Evolutionary conservation across 2,797 vertebrate genomes (phyloP), one percentile per base, ranked within the genome.

Genomic region (Notoglanidium macrostoma): DNA sequence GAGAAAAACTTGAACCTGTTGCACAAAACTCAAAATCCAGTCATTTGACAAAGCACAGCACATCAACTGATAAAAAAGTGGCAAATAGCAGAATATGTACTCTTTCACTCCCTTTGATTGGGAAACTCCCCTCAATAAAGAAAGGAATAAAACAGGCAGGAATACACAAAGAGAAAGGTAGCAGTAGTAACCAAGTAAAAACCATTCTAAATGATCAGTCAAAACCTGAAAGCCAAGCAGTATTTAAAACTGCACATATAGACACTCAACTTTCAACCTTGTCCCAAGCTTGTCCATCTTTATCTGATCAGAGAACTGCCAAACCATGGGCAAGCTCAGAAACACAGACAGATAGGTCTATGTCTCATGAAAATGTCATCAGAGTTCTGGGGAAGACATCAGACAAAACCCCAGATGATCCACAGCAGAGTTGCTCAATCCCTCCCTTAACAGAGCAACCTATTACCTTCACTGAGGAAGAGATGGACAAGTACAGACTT

Each of bases 401-500:
- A 91, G 87, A 46, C 55, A 89, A 89, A 90, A 91, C 92, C 86
- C 67, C 83, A 67, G 90, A 90, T 79, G 93, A 94, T 91, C 80
- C 84, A 59, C 92, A 91, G 88, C 90, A 89, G 82, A 96, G 95
- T 92, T 88, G 93, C 83, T 49, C 90, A 72, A 95, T 96, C 11
- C 94, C 96, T 87, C 91, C 96, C 87, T 88, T 96, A 92, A 92
- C 90, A 2, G 95, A 96, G 87, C 95, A 95, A 85, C 97, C 97
- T 87, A 94, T 99, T 93, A 99, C 95, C 29, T 99, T 98, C 92
- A 97, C 97, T 3, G 96, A 97, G 3, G 98, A 99, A 86, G 98
- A 99, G 94, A 96, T 98, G 92, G 98, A 97, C 91, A 99, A 99
- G 93, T 99, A 99, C 89, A 96, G 97, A 88, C 91, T 96, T 89